Evolutionary conservation across 2,113 vertebrate species (phyloP), one percentile per base, ranked within the genome.

Genomic region (Lepidothrix coronata): DNA sequence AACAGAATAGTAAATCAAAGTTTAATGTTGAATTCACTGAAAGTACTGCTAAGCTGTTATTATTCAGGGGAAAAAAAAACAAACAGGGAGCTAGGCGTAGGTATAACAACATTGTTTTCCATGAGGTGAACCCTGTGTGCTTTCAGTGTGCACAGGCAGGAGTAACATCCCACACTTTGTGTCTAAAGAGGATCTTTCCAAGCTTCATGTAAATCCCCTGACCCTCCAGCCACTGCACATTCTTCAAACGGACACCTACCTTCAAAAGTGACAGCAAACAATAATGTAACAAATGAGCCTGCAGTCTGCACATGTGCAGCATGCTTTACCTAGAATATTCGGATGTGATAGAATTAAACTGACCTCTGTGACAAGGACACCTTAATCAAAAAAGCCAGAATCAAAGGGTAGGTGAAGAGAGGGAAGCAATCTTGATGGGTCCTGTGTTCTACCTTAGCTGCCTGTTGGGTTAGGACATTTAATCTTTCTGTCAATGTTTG

Each of bases 211-310:
- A 99, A 99, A 99, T 99, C 98, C 79, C 83, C 95, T 98, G 98
- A 98, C 98, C 98, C 97, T 98, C 97, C 97, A 98, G 97, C 97
- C 94, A 98, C 98, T 97, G 97, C 97, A 98, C 98, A 99, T 99
- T 99, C 98, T 99, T 99, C 99, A 99, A 99, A 99, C 68, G 97
- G 99, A 99, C 98, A 99, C 96, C 98, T 98, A 98, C 98, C 98
- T 98, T 98, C 98, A 98, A 98, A 99, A 98, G 97, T 98, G 98
- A 98, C 98, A 98, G 98, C 97, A 97, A 97, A 98, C 98, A 98
- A 99, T 99, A 99, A 99, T 98, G 98, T 99, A 99, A 99, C 98
- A 99, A 99, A 99, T 94, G 98, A 99, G 98, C 97, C 96, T 95
- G 95, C 97, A 93, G 97, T 97, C 97, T 98, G 97, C 97, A 98